Evolutionary conservation across 1,140 invertebrate species (phyloP), one percentile per base, ranked within the genome.

Genomic region (Colletes gigas): DNA sequence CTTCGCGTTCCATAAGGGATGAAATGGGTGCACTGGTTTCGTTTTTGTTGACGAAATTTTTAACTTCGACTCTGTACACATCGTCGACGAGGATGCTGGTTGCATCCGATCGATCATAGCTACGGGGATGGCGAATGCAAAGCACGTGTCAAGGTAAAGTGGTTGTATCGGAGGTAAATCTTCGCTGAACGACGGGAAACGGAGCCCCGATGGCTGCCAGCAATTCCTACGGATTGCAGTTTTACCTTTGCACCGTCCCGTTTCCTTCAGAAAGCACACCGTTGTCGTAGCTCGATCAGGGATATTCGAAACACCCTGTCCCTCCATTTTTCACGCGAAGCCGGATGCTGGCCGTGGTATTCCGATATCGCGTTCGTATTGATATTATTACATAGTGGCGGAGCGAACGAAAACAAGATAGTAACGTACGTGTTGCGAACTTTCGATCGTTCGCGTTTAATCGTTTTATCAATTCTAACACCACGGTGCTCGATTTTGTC

Each of bases 81-180:
- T 65, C 17, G 41, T 70, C 21, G 15, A 9, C 12, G 9, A 59
- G 44, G n/a, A n/a, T n/a, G n/a, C n/a, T 9, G 15, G 47, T 39
- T 71, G 55, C 44, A 76, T 66, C 59, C 59, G 59, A 82, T 86
- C 83, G 83, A 85, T 85, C 80, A 80, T 47, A 52, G 75, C 70
- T 73, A 57, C 59, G 50, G 71, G 50, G 17, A 74, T 65, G 60
- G 9, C 50, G 70, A 63, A 86, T 85, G 75, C 83, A 76, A 76
- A 79, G 70, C 84, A 75, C 80, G 83, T 78, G 71, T 85, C 84
- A 79, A 79, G 74, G 84, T 79, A 79, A 85, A 85, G 75, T 69
- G 78, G 39, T 71, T 62, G 54, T 62, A 60, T 67, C 67, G 72
- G 14, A 10, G 44, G 47, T 12, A 82, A 84, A 69, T 81, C 52